A percentile compares a stretch with the other conserved stretches of the same genome.
Evolutionary conservation across 2,888 invertebrate species (phyloP).

Genomic region (Lutraria lutraria): DNA sequence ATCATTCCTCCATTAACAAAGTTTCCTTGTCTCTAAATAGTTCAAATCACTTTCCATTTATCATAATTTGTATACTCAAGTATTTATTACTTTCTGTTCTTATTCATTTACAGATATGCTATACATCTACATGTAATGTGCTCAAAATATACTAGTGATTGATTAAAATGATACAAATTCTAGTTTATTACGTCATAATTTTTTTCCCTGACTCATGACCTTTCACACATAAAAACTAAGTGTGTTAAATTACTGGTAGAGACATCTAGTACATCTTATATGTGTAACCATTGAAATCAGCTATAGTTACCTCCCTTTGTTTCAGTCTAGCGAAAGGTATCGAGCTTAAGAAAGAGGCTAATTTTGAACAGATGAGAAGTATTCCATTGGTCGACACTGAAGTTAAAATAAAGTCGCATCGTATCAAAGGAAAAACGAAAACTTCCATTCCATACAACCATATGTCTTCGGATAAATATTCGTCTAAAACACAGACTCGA

Average conservation of each 20-base stretch:
- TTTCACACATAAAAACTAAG: background rate
- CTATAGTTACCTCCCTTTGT: slow-evolving; percentile 8
- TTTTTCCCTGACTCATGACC: background rate
- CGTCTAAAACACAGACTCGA: slow-evolving; percentile 65
- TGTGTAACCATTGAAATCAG: too few species aligned
- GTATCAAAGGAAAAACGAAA: slow-evolving; percentile 67
- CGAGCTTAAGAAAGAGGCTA: slow-evolving; percentile 55
- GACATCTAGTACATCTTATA: background rate
- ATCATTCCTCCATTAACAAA: too few species aligned
- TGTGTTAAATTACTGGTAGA: background rate
- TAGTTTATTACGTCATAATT: background rate
- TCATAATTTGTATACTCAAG: too few species aligned
- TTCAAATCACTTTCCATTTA: too few species aligned
- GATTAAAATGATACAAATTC: too few species aligned
- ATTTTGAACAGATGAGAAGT: slow-evolving; percentile 57
- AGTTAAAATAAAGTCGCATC: slow-evolving; percentile 70
- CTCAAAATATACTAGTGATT: too few species aligned
- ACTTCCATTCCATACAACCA: slow-evolving; percentile 71
- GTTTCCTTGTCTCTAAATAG: too few species aligned
- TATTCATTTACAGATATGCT: too few species aligned
- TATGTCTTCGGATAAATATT: slow-evolving; percentile 60
- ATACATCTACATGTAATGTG: too few species aligned
- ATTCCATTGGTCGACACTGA: slow-evolving; percentile 70
- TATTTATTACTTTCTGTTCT: too few species aligned
- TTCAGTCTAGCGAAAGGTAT: slow-evolving; percentile 63